Evolutionary conservation across 1,140 invertebrate species (phyloP).

Genomic region (Ceratosolen solmsi): DNA sequence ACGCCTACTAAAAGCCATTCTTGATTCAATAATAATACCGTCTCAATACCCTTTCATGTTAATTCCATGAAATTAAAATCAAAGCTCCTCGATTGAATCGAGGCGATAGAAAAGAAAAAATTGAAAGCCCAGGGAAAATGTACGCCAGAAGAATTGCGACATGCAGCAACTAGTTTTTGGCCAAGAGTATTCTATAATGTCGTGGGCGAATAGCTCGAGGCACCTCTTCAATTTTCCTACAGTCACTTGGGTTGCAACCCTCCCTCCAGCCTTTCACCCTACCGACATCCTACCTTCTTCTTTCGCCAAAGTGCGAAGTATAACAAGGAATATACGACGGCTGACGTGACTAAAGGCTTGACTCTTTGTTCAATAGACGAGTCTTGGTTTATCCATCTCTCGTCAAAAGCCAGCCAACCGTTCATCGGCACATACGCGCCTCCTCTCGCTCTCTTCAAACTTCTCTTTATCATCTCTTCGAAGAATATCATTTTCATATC

Average conservation of each 20-base stretch:
- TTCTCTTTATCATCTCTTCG: neutral
- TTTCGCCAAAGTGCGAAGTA: neutral
- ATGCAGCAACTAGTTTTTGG: conserved; percentile 10
- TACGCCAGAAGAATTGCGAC: neutral
- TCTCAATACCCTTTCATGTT: neutral
- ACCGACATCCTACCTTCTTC: neutral
- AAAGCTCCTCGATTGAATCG: neutral
- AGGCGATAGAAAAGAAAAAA: neutral
- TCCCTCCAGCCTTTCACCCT: neutral
- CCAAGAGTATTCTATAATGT: neutral
- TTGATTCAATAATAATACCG: neutral
- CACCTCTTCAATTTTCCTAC: conserved; percentile 8
- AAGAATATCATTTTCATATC: neutral
- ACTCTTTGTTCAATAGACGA: neutral
- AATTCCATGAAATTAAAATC: conserved; percentile 10
- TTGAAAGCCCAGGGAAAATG: neutral
- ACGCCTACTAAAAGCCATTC: neutral
- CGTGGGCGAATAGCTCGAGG: neutral
- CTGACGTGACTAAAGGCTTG: neutral
- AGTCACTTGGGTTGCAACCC: neutral
- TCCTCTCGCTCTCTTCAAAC: neutral
- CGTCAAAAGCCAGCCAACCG: too few species aligned
- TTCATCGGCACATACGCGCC: neutral
- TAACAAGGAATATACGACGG: neutral
- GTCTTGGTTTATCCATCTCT: neutral